Percentiles rank a stretch among this genome's conserved stretches.
These are phyloP conservation scores for Oxygymnocypris stewartii DNA, from an alignment of 2,113 vertebrate species.

Conservation along the genomic window DNA sequence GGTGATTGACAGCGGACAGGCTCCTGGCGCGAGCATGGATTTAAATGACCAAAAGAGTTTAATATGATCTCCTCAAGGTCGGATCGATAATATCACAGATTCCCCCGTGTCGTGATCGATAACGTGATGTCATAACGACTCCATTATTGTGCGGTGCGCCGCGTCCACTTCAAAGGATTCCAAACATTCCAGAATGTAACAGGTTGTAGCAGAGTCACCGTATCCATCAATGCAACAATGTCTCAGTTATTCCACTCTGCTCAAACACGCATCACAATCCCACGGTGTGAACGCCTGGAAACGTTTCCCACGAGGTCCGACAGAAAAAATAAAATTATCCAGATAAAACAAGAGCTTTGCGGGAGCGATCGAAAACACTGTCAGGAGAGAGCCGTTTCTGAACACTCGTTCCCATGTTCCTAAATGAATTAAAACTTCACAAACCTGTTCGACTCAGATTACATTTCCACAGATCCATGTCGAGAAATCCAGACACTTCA, in stretches of 20 bases:
- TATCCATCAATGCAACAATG: conserved; percentile 17
- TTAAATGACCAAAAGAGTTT: conserved; percentile 33
- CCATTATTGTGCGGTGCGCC: neutral
- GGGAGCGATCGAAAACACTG: neutral
- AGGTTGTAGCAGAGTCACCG: conserved; percentile 28
- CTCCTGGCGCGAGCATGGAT: conserved; percentile 52
- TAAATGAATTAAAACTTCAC: conserved; percentile 20
- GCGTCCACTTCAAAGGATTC: conserved; percentile 46
- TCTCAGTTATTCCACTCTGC: conserved; percentile 8
- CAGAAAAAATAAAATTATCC: too few species aligned
- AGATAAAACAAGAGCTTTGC: neutral
- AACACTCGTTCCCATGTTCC: neutral
- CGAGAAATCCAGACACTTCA: conserved; percentile 7
- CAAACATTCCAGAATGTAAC: conserved; percentile 41
- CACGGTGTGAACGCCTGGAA: neutral
- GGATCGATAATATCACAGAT: neutral
- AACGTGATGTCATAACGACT: conserved; percentile 19
- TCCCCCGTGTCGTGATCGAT: neutral
- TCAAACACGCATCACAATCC: neutral
- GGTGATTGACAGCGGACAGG: conserved; percentile 45
- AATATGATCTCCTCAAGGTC: neutral
- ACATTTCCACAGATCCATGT: neutral
- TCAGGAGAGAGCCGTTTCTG: neutral
- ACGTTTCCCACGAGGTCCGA: conserved; percentile 6
- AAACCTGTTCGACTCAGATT: conserved; percentile 10